phyloP scores from a whole-genome alignment of 2,797 vertebrate genomes.

The Phaenicophaeus curvirostris region DNA sequence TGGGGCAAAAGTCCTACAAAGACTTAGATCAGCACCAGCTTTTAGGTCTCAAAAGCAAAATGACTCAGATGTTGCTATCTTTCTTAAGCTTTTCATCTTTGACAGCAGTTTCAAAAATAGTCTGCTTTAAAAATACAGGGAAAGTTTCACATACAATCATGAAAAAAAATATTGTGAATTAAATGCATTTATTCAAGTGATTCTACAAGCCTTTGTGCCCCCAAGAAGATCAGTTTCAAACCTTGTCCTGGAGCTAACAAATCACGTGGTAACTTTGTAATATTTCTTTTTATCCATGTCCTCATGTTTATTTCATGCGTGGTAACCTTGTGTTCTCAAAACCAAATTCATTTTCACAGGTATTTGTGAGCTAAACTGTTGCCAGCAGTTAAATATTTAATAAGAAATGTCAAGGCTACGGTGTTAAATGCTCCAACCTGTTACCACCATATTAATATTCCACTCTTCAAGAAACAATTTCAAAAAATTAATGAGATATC shows the following conservation, averaged over 20 bases:
- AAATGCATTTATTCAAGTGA: not conserved
- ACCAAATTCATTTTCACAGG: not conserved
- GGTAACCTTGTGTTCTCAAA: not conserved
- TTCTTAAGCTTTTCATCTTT: not conserved
- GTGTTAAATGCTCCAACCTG: not conserved
- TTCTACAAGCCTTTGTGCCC: not conserved
- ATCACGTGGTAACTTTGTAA: not conserved
- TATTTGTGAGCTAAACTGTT: not conserved
- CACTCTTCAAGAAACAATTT: not conserved
- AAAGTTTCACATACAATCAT: not conserved
- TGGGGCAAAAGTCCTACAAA: not conserved
- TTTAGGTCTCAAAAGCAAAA: not conserved
- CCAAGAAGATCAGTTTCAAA: not conserved
- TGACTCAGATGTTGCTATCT: not conserved
- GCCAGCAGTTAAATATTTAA: constrained; percentile 3
- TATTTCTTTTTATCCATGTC: not conserved
- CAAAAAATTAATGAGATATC: not conserved
- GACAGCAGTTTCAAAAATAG: not conserved
- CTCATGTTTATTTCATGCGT: not conserved
- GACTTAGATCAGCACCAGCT: not conserved
- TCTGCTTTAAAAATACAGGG: not conserved
- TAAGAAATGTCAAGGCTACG: not conserved
- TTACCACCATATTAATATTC: not conserved
- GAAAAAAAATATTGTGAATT: not conserved
- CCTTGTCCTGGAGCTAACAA: not conserved